phyloP scores from a whole-genome alignment of 2,888 invertebrate species.

The Iphiclides podalirius region DNA sequence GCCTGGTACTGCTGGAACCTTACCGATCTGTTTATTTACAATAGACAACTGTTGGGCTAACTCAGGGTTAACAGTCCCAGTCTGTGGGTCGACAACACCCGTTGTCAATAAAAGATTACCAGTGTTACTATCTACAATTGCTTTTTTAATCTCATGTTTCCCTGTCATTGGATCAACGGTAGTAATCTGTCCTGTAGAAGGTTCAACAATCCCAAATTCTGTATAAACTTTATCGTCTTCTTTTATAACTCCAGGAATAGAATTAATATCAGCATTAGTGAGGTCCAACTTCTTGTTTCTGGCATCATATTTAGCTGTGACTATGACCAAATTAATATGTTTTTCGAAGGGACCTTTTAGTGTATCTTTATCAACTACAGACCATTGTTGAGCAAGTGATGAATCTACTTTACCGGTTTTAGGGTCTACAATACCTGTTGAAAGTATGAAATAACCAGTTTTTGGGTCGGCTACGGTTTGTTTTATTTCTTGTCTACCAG shows the following conservation, averaged over 20 bases:
- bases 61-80: slow-evolving; percentile 69
- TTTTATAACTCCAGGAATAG: slow-evolving; percentile 50
- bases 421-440: slow-evolving; percentile 78
- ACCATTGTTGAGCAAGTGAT: slow-evolving; percentile 73
- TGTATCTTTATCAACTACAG: slow-evolving; percentile 58
- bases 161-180: slow-evolving; percentile 79
- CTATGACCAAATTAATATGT: slow-evolving; percentile 62
- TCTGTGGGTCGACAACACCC: slow-evolving; percentile 75
- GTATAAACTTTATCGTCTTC: slow-evolving; percentile 75
- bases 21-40: slow-evolving; percentile 49
- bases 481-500: slow-evolving; percentile 79
- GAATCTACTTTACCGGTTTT: slow-evolving; percentile 78
- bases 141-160: slow-evolving; percentile 79
- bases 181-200: slow-evolving; percentile 74
- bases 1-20: slow-evolving; percentile 52
- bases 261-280: slow-evolving; percentile 61
- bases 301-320: slow-evolving; percentile 77
- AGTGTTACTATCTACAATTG: slow-evolving; percentile 81
- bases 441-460: slow-evolving; percentile 77
- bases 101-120: slow-evolving; percentile 76
- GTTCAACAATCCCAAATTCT: slow-evolving; percentile 77
- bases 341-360: slow-evolving; percentile 52
- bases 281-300: slow-evolving; percentile 66
- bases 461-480: slow-evolving; percentile 79
- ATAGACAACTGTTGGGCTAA: slow-evolving; percentile 74